A percentile compares a stretch with the other conserved stretches of the same genome.
phyloP scores from a whole-genome alignment of 2,888 invertebrate species.

The Aphidoletes aphidimyza region DNA sequence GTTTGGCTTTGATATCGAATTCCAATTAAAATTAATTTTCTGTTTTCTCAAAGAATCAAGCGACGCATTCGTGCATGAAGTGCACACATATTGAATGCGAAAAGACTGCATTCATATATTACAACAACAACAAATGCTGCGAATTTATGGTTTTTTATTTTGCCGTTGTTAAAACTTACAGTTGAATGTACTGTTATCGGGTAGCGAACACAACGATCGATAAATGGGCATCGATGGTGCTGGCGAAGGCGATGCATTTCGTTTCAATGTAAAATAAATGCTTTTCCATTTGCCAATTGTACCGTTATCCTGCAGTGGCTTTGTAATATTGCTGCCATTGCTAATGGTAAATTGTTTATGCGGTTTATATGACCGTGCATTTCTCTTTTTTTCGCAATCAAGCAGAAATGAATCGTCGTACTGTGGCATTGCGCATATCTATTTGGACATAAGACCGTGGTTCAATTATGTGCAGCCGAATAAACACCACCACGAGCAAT shows the following conservation, averaged over 20 bases:
- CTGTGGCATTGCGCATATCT: constrained; percentile 62
- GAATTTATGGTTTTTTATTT: background rate
- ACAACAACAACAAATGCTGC: background rate
- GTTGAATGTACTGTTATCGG: constrained; percentile 52
- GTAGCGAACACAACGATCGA: constrained; percentile 34
- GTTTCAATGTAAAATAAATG: background rate
- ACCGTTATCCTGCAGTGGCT: background rate
- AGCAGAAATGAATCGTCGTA: constrained; percentile 65
- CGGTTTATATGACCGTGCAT: constrained; percentile 10
- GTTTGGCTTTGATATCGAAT: background rate
- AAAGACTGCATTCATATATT: too few species aligned
- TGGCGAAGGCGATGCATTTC: background rate
- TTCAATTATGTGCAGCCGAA: background rate
- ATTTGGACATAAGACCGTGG: background rate
- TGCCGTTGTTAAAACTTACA: background rate
- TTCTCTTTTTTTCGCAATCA: constrained; percentile 61
- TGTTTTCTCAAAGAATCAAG: background rate
- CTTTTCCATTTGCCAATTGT: constrained; percentile 9
- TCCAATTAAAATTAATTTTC: background rate
- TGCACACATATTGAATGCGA: constrained; percentile 8
- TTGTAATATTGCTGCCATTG: background rate
- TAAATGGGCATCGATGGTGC: constrained; percentile 43
- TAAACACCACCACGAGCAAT: background rate
- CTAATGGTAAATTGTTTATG: constrained; percentile 18
- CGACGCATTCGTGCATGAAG: constrained; percentile 9